A percentile compares a stretch with the other conserved stretches of the same genome.
These are phyloP conservation scores for Gila orcuttii DNA, from an alignment of 2,113 vertebrate genomes.

Conservation along the genomic window DNA sequence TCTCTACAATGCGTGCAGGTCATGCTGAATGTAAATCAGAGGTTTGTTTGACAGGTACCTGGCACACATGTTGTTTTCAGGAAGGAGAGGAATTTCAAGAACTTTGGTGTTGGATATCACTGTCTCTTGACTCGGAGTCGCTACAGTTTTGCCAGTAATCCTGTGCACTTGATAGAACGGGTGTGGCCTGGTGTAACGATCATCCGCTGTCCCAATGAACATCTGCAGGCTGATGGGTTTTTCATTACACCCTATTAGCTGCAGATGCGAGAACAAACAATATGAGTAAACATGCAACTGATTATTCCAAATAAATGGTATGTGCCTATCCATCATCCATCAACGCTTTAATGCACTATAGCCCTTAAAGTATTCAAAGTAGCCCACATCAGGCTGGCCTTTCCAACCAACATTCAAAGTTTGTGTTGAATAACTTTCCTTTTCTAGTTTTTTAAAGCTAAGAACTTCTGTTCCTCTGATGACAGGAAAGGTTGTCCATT, in stretches of 20 bases:
- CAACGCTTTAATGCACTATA: neutral
- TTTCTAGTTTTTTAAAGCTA: conserved; percentile 5
- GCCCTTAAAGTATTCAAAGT: neutral
- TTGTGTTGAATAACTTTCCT: neutral
- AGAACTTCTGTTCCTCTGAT: conserved; percentile 60
- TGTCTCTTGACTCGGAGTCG: conserved; percentile 90
- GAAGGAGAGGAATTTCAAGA: conserved; percentile 92
- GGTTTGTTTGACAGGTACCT: conserved; percentile 76
- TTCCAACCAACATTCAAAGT: neutral
- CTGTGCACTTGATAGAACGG: conserved; percentile 96
- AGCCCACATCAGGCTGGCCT: neutral
- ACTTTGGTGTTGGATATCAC: conserved; percentile 84
- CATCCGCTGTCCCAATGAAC: conserved; percentile 96
- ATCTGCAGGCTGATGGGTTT: conserved; percentile 87
- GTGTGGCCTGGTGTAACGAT: conserved; percentile 88
- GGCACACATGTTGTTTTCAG: conserved; percentile 91
- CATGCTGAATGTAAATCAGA: conserved; percentile 41
- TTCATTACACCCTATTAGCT: conserved; percentile 88
- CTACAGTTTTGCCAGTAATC: conserved; percentile 94
- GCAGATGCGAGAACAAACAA: conserved; percentile 50
- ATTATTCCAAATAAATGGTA: neutral
- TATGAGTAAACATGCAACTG: neutral
- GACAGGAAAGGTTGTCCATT: neutral
- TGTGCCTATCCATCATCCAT: neutral
- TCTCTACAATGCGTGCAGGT: conserved; percentile 3